Evolutionary conservation across 1,140 invertebrate species (phyloP).

Genomic region (Oncopodura yosiiana): DNA sequence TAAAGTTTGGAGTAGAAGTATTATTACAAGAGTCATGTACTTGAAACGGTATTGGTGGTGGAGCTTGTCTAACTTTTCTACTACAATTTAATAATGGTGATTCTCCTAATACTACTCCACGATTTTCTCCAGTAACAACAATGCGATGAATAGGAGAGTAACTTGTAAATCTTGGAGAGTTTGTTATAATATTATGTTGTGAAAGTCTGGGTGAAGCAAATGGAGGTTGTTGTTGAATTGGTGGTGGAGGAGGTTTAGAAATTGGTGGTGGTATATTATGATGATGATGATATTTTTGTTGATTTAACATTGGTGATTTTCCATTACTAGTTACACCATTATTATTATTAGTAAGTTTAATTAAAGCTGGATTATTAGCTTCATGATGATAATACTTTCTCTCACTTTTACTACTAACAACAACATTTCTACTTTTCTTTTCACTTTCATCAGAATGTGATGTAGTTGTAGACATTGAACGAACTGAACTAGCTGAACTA

Average conservation of each 20-base stretch:
- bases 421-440: no score
- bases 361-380: no score
- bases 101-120: not conserved
- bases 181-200: constrained; percentile 20
- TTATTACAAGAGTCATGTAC: constrained; percentile 13
- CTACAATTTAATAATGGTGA: not conserved
- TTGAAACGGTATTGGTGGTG: constrained; percentile 7
- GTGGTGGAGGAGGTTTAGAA: not conserved
- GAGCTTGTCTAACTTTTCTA: no score
- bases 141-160: constrained; percentile 35
- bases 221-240: constrained; percentile 3
- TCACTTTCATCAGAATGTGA: not conserved
- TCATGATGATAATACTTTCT: no score
- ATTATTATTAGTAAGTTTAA: no score
- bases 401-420: no score
- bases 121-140: constrained; percentile 31
- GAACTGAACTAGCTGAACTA: constrained; percentile 15
- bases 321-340: no score
- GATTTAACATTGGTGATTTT: no score
- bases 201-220: constrained; percentile 1
- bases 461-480: constrained; percentile 23
- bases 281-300: no score
- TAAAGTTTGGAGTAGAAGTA: constrained; percentile 3
- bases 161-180: constrained; percentile 34
- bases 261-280: no score